Evolutionary conservation across 2,888 invertebrate genomes (phyloP).

Genomic region (Scaptomyza caliginosa): DNA sequence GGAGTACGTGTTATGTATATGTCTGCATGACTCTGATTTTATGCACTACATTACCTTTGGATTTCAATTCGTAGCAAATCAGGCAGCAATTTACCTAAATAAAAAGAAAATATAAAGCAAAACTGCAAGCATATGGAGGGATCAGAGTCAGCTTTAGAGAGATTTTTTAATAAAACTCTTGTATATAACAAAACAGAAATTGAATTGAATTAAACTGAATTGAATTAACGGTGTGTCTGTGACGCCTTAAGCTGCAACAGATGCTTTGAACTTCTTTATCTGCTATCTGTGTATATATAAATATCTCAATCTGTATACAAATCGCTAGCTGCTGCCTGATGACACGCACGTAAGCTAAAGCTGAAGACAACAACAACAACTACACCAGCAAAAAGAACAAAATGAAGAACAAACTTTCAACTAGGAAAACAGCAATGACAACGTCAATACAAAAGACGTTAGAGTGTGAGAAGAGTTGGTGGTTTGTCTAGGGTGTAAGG

Average conservation of each 20-base stretch:
- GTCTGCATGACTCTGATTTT: slow-evolving; percentile 79
- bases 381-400: too few species aligned
- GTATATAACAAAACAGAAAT: slow-evolving; percentile 18
- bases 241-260: slow-evolving; percentile 11
- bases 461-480: background rate
- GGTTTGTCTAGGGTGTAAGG: background rate
- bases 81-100: slow-evolving; percentile 70
- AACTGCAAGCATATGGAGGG: slow-evolving; percentile 36
- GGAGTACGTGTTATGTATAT: slow-evolving; percentile 64
- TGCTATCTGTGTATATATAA: slow-evolving; percentile 18
- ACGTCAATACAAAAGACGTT: slow-evolving; percentile 45
- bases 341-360: slow-evolving; percentile 63
- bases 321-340: slow-evolving; percentile 53
- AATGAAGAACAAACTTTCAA: slow-evolving; percentile 35
- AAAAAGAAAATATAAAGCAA: slow-evolving; percentile 45
- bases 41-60: slow-evolving; percentile 80
- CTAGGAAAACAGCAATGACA: slow-evolving; percentile 70
- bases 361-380: slow-evolving; percentile 17
- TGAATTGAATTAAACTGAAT: slow-evolving; percentile 58
- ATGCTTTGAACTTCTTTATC: slow-evolving; percentile 20
- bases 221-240: slow-evolving; percentile 49
- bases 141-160: slow-evolving; percentile 31
- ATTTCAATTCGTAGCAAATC: slow-evolving; percentile 76
- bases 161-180: slow-evolving; percentile 30
- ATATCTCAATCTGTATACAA: slow-evolving; percentile 48